Percentiles rank a stretch among this genome's conserved stretches.
Conservation (phyloP, 2,888 invertebrate genomes). For the Drosophila niveifrons region DNA sequence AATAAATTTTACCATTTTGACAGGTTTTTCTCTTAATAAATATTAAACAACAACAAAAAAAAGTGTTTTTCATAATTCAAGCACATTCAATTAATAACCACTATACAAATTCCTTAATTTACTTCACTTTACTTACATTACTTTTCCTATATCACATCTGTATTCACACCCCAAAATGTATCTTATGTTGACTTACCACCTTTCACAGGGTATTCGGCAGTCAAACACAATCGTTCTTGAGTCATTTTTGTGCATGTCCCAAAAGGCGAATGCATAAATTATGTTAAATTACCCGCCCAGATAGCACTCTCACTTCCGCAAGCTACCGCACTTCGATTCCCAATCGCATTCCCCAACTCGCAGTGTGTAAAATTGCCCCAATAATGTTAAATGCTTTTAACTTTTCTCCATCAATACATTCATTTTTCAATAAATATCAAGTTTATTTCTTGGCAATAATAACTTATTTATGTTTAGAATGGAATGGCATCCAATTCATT, state of each 20-base stretch:
- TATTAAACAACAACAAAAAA: too few species aligned
- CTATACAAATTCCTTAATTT: too few species aligned
- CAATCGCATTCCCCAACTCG: background rate
- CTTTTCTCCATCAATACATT: conserved; percentile 6
- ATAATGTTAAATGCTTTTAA: conserved; percentile 53
- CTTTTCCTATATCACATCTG: too few species aligned
- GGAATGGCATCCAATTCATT: background rate
- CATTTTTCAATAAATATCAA: background rate
- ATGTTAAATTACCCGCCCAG: conserved; percentile 67
- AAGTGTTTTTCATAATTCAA: too few species aligned
- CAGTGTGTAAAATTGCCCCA: conserved; percentile 61
- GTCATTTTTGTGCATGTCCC: conserved; percentile 66
- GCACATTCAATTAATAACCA: too few species aligned
- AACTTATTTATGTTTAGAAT: conserved; percentile 2
- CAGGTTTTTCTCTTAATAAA: too few species aligned
- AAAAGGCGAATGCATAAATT: conserved; percentile 76
- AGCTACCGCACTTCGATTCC: background rate
- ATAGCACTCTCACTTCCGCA: conserved; percentile 21
- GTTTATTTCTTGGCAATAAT: conserved; percentile 2
- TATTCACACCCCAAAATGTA: too few species aligned
- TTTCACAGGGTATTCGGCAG: background rate
- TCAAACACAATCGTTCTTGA: conserved; percentile 11
- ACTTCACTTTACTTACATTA: too few species aligned
- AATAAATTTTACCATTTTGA: too few species aligned
- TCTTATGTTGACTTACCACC: too few species aligned